A percentile compares a stretch with the other conserved stretches of the same genome.
These are phyloP conservation scores for Pachliopta kotzebuea DNA, from an alignment of 2,888 invertebrate genomes.

Conservation along the genomic window DNA sequence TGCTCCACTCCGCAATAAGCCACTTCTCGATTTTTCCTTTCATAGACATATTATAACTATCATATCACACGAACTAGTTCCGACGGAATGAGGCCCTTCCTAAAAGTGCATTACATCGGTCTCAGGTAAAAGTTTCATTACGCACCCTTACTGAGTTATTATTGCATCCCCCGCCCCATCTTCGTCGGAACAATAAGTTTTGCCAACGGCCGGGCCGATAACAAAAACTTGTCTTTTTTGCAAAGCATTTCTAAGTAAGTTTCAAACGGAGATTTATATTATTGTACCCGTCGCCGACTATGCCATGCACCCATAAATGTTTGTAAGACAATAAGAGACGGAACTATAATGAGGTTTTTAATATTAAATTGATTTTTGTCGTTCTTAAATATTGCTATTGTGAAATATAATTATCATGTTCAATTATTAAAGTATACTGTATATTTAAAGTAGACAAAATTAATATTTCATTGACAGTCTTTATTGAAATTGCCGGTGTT, in stretches of 20 bases:
- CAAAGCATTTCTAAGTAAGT: slow-evolving; percentile 62
- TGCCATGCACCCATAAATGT: neutral
- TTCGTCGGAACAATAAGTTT: slow-evolving; percentile 58
- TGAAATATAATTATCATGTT: too few species aligned
- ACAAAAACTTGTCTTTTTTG: slow-evolving; percentile 71
- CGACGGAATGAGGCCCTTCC: slow-evolving; percentile 27
- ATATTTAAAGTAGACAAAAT: too few species aligned
- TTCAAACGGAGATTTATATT: slow-evolving; percentile 46
- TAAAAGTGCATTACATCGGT: slow-evolving; percentile 32
- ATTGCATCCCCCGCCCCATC: slow-evolving; percentile 56
- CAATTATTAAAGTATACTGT: too few species aligned
- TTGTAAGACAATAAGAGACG: slow-evolving; percentile 9
- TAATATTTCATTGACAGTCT: too few species aligned
- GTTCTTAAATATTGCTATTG: too few species aligned
- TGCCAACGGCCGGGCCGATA: slow-evolving; percentile 53
- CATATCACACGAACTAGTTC: slow-evolving; percentile 25
- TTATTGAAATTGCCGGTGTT: too few species aligned
- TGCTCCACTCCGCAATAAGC: slow-evolving; percentile 58
- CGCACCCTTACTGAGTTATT: slow-evolving; percentile 65
- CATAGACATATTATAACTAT: slow-evolving; percentile 35
- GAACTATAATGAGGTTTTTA: too few species aligned
- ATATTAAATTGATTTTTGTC: too few species aligned
- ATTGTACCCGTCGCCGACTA: slow-evolving; percentile 8
- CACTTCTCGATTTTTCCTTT: slow-evolving; percentile 51
- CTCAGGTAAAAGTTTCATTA: slow-evolving; percentile 73